Conservation (phyloP, 2,888 invertebrate species). For the Litoditis marina region DNA sequence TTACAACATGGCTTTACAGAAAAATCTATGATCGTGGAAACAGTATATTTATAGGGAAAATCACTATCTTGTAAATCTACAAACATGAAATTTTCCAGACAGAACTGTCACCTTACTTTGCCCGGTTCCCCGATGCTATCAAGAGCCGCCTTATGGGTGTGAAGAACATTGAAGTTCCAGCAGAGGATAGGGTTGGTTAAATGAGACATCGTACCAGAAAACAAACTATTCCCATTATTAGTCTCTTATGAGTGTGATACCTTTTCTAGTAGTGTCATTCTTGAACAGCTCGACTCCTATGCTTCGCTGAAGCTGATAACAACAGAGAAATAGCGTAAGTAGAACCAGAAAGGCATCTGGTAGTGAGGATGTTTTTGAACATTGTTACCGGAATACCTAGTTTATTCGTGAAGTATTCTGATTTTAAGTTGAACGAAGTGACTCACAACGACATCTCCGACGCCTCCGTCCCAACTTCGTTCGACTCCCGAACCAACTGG, state of each 20-base stretch:
- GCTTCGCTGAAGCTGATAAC: constrained; percentile 1
- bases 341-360: not conserved
- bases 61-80: too few relatives aligned
- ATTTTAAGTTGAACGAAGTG: constrained; percentile 24
- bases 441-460: constrained; percentile 29
- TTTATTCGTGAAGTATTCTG: not conserved
- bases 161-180: constrained; percentile 38
- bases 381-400: too few relatives aligned
- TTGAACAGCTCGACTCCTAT: too few relatives aligned
- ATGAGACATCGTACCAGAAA: not conserved
- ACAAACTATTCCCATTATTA: too few relatives aligned
- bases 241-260: too few relatives aligned
- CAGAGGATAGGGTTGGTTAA: constrained; percentile 25
- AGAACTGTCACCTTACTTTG: constrained; percentile 30
- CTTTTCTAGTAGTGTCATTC: too few relatives aligned
- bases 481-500: constrained; percentile 45
- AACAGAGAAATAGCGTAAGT: constrained; percentile 2
- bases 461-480: constrained; percentile 34
- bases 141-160: constrained; percentile 41
- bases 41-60: too few relatives aligned
- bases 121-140: constrained; percentile 25
- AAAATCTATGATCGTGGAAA: constrained; percentile 33
- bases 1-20: constrained; percentile 7
- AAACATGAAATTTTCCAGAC: constrained; percentile 19
- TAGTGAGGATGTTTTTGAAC: not conserved